A percentile compares a stretch with the other conserved stretches of the same genome.
phyloP scores from a whole-genome alignment of 2,888 invertebrate genomes.

The Melangyna quadrimaculata region DNA sequence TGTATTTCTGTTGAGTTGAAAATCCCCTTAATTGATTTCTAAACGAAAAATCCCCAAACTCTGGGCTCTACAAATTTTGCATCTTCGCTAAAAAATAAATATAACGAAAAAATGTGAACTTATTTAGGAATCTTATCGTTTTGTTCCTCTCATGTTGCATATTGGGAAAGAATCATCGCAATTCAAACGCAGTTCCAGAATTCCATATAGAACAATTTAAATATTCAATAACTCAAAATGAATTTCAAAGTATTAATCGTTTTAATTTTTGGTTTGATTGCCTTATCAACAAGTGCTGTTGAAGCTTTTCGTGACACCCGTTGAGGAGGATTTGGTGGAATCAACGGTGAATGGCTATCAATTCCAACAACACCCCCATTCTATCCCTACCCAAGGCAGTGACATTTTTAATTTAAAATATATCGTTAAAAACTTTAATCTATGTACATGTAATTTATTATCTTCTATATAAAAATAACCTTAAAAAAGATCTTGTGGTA shows the following conservation, averaged over 20 bases:
- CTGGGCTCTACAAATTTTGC: neutral
- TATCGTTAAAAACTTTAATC: neutral
- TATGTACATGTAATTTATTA: neutral
- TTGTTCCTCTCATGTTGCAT: neutral
- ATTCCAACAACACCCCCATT: conserved; percentile 53
- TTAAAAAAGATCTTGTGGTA: too few relatives aligned
- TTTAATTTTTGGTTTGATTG: conserved; percentile 46
- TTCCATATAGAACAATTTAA: neutral
- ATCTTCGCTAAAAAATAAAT: neutral
- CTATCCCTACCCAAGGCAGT: conserved; percentile 29
- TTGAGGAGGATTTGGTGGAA: neutral
- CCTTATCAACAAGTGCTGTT: conserved; percentile 26
- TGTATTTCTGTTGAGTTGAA: neutral
- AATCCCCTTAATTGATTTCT: neutral
- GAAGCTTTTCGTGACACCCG: conserved; percentile 36
- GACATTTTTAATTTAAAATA: conserved; percentile 14
- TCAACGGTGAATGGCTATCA: neutral
- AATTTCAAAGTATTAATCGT: conserved; percentile 56
- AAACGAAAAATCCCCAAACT: neutral
- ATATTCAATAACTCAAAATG: conserved; percentile 12
- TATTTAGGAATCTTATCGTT: conserved; percentile 13
- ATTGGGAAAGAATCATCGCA: neutral
- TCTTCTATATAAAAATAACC: too few relatives aligned
- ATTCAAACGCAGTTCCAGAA: neutral
- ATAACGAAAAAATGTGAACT: neutral